These are phyloP conservation scores for Pandion haliaetus DNA, from an alignment of 2,113 vertebrate species.

Conservation along the genomic window DNA sequence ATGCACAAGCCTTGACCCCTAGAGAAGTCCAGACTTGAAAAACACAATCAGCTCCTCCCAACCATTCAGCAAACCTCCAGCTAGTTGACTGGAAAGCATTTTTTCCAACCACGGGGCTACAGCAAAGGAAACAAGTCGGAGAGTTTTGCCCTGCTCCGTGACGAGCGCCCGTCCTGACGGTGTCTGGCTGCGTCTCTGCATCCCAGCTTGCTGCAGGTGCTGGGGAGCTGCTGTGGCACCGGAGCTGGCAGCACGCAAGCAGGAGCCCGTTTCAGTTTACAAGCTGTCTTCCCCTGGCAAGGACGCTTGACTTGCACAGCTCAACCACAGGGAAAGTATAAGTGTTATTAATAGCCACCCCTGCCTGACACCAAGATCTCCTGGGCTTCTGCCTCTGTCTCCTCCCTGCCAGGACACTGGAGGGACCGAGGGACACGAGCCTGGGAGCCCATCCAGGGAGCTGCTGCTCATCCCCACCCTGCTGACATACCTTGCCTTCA, in stretches of 20 bases:
- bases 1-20: not conserved
- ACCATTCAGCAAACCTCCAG: constrained; percentile 7
- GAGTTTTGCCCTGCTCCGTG: not conserved
- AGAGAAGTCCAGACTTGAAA: not conserved
- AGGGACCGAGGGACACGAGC: not conserved
- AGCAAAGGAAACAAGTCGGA: not conserved
- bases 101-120: constrained; percentile 1
- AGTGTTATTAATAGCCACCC: constrained; percentile 26
- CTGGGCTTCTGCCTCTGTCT: not conserved
- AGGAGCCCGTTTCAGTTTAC: not conserved
- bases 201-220: not conserved
- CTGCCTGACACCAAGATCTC: not conserved
- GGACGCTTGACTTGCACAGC: not conserved
- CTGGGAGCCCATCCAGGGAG: not conserved
- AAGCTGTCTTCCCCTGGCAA: not conserved
- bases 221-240: not conserved
- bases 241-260: not conserved
- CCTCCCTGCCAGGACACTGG: not conserved
- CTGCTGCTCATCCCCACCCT: not conserved
- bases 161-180: not conserved
- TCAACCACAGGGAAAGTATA: not conserved
- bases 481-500: not conserved
- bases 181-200: not conserved
- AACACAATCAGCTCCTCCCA: not conserved
- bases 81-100: constrained; percentile 22